Conservation (phyloP, 2,113 vertebrate genomes). For the Trematocara macrostoma region DNA sequence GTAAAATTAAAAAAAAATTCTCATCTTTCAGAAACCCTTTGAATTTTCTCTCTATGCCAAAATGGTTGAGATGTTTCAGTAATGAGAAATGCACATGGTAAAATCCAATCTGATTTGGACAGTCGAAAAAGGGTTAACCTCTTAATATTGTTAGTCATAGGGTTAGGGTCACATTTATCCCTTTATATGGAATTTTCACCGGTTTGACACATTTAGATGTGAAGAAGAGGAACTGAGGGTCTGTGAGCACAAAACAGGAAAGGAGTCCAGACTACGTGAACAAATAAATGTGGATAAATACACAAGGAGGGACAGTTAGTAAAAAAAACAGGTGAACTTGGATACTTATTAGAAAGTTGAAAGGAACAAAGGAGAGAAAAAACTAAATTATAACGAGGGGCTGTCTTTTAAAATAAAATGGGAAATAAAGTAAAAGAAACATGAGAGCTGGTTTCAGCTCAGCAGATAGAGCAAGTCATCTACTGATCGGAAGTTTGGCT, state of each 20-base stretch:
- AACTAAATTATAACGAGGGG: rapidly evolving
- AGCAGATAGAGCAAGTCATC: neutral
- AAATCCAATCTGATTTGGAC: neutral
- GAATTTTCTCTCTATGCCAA: neutral
- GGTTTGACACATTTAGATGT: neutral
- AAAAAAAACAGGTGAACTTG: neutral
- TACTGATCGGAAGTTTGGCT: neutral
- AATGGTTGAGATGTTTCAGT: neutral
- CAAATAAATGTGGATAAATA: neutral
- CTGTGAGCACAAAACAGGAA: neutral
- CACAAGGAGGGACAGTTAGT: neutral
- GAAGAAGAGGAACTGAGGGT: neutral
- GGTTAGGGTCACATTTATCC: neutral
- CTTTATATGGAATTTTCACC: neutral
- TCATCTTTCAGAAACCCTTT: neutral
- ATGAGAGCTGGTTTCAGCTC: neutral
- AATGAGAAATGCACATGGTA: neutral
- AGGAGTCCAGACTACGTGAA: neutral
- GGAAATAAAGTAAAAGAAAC: neutral
- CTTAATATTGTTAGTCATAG: neutral
- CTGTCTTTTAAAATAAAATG: neutral
- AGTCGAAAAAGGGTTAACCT: neutral
- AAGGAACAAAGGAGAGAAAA: neutral
- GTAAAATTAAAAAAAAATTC: rapidly evolving
- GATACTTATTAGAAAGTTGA: neutral